These are phyloP conservation scores for Drosophila macrospina DNA, from an alignment of 2,888 invertebrate genomes.

Conservation along the genomic window DNA sequence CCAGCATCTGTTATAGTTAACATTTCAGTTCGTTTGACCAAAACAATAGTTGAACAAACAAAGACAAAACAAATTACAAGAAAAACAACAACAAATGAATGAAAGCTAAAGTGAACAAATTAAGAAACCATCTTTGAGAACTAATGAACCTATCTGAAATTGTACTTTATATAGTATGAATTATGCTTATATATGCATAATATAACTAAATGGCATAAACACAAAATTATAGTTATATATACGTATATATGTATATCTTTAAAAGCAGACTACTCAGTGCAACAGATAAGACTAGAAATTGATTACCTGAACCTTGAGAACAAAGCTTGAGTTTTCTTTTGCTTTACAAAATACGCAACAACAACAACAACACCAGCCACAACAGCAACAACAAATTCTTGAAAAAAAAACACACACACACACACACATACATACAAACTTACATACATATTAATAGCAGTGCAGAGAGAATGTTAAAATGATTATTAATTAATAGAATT, in stretches of 20 bases:
- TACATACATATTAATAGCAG: conserved; percentile 13
- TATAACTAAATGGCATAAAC: conserved; percentile 8
- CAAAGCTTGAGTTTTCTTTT: conserved; percentile 77
- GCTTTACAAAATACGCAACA: conserved; percentile 54
- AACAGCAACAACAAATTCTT: conserved; percentile 2
- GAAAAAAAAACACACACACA: conserved; percentile 16
- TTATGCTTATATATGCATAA: conserved; percentile 15
- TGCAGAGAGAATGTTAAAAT: conserved; percentile 2
- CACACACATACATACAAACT: conserved; percentile 4
- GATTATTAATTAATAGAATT: conserved; percentile 12
- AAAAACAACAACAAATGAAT: neutral
- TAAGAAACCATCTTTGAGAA: conserved; percentile 16
- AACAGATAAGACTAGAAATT: conserved; percentile 80
- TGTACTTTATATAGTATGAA: conserved; percentile 53
- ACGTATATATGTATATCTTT: conserved; percentile 39
- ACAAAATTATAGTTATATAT: conserved; percentile 37
- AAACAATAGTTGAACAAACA: conserved; percentile 28
- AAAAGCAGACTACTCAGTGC: conserved; percentile 79
- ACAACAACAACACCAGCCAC: conserved; percentile 11
- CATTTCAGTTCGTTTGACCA: conserved; percentile 52
- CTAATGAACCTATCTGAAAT: conserved; percentile 52
- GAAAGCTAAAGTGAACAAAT: conserved; percentile 7
- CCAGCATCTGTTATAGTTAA: conserved; percentile 48
- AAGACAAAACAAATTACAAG: neutral
- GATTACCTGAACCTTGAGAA: conserved; percentile 80